Evolutionary conservation across 2,113 vertebrate genomes (phyloP), one percentile per base, ranked within the genome.

Genomic region (Ibidorhyncha struthersii): DNA sequence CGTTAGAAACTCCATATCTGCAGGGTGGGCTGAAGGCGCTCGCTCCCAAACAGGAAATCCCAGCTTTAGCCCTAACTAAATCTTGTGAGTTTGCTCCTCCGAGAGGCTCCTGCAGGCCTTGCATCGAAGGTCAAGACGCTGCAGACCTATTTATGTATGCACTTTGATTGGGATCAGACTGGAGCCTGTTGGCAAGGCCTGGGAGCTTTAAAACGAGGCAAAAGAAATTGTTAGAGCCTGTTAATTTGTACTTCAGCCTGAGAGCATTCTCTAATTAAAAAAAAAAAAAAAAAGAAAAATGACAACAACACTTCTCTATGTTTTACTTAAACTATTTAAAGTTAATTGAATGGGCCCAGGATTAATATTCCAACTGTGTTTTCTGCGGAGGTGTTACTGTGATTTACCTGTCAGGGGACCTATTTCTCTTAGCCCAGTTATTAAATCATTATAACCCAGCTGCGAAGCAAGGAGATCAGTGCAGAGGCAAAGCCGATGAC

Each of bases 21-120:
- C 22, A 13, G 15, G 38, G 78, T 50, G 90, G 91, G 76, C 36
- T 90, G 83, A 59, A 82, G 69, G 62, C 34, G 1, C 81, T 95
- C 7, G 1, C 23, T 40, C 73, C 85, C 86, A 90, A 86, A 43
- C 3, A 19, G 93, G 87, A 89, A 59, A 89, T 93, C 18, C 69
- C 77, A 85, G 90, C 72, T 74, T 84, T 90, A 94, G 83, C 72
- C 77, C 91, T 67, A 76, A 80, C 67, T 82, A 91, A 85, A 94
- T 93, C 78, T 26, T 87, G 55, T 56, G 66, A 34, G n/a, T 90
- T 95, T 78, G 32, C 76, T 89, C 12, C 32, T 86, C 38, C 9
- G 19, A 65, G 82, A 86, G 61, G 66, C 26, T 87, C 56, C 63
- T 43, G 6, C 41, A 55, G 76, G 65, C 79, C 90, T 86, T 9